These are phyloP conservation scores for Phrynocephalus vlangalii DNA, from an alignment of 2,797 vertebrate genomes.

Conservation along the genomic window DNA sequence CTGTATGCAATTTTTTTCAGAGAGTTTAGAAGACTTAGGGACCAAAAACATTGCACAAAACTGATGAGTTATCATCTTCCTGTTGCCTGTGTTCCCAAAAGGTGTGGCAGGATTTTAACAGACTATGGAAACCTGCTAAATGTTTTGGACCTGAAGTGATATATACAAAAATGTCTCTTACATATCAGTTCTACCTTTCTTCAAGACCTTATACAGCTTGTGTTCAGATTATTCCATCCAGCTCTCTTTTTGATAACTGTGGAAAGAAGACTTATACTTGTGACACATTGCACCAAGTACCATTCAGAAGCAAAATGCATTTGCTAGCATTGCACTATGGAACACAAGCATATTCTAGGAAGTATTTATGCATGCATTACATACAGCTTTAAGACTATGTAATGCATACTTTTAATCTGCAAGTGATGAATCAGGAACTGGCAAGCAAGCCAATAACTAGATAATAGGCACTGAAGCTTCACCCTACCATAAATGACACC, in stretches of 20 bases:
- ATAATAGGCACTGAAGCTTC: slow-evolving; percentile 6
- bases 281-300: background rate
- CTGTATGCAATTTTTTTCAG: slow-evolving; percentile 1
- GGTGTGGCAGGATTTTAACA: background rate
- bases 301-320: fast-evolving
- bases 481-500: slow-evolving; percentile 13
- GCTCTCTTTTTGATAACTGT: background rate
- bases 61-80: background rate
- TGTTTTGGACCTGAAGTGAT: background rate
- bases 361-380: background rate
- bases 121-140: background rate
- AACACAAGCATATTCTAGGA: slow-evolving; percentile 8
- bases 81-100: background rate
- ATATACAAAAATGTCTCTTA: background rate
- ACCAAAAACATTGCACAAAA: background rate
- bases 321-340: background rate
- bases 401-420: background rate
- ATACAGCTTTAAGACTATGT: fast-evolving
- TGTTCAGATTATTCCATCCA: background rate
- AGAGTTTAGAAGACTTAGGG: background rate
- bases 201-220: no score
- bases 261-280: background rate
- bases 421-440: background rate
- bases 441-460: background rate
- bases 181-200: background rate